A percentile compares a stretch with the other conserved stretches of the same genome.
These are phyloP conservation scores for Protodeltote pygarga DNA, from an alignment of 2,888 invertebrate genomes.

Conservation along the genomic window DNA sequence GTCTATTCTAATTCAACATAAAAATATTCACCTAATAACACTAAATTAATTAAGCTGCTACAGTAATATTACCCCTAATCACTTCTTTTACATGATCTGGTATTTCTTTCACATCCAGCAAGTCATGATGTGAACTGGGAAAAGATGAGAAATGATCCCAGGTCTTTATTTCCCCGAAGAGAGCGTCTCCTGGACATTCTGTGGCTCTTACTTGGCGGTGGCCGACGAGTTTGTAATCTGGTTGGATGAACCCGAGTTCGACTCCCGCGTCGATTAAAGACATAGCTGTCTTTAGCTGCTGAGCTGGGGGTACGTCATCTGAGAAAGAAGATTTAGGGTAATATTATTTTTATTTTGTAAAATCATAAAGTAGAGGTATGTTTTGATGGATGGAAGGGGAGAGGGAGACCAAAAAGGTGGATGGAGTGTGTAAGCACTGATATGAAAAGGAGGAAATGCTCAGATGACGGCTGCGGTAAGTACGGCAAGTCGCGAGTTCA, in stretches of 20 bases:
- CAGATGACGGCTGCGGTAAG: too few species aligned
- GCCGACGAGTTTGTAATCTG: constrained; percentile 53
- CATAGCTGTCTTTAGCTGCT: constrained; percentile 87
- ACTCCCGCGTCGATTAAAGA: constrained; percentile 88
- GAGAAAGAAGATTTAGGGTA: constrained; percentile 46
- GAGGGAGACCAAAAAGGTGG: too few species aligned
- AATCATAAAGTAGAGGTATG: too few species aligned
- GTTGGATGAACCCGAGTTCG: constrained; percentile 85
- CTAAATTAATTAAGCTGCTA: background rate
- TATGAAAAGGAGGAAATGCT: too few species aligned
- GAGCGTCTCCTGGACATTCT: constrained; percentile 88
- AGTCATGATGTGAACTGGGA: constrained; percentile 48
- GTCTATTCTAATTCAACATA: too few species aligned
- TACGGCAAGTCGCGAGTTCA: too few species aligned
- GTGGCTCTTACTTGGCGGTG: constrained; percentile 77
- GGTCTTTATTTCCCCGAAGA: constrained; percentile 87
- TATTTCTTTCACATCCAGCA: constrained; percentile 38
- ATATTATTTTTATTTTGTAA: too few species aligned
- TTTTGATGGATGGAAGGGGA: too few species aligned
- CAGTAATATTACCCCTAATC: constrained; percentile 20
- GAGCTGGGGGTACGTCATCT: constrained; percentile 87
- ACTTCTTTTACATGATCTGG: constrained; percentile 24
- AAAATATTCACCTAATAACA: background rate
- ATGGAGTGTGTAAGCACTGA: too few species aligned
- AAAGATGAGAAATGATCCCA: constrained; percentile 86